Evolutionary conservation across 2,888 invertebrate species (phyloP), one percentile per base, ranked within the genome.

Genomic region (Sialis lutaria): DNA sequence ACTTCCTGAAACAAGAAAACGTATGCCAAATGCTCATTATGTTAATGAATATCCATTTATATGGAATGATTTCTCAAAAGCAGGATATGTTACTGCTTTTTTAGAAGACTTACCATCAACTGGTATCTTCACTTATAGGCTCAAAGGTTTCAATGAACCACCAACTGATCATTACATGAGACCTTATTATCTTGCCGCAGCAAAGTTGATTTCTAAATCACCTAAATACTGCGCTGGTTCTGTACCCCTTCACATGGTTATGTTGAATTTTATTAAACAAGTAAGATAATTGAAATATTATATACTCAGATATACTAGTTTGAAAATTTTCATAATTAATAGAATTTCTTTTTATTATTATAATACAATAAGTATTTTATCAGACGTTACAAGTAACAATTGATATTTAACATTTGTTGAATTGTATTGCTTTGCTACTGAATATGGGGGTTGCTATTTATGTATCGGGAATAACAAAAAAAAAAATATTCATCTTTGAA

Each of bases 131-230:
- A 88, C 88, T 2, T 90, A 89, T 63, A 74, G 95, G 6, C 73
- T 93, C 59, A 84, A 84, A 53, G 95, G 95, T 0, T 95, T 95
- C 62, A 65, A 67, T 49, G 65, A 72, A 3, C 79, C 79, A 54
- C 95, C 95, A 0, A 89, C 92, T 0, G 87, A 93, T 65, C 92
- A 93, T 63, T 93, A 91, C 60, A 77, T 91, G 66, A 67, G 92
- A 33, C 75, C 88, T 0, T 91, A 81, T 62, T 87, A 81, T 57
- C 57, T 85, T 9, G 81, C 83, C 22, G 75, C 80, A 8, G 64
- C 69, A 5, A 70, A 70, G 2, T 69, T 74, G 49, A 69, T 72
- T 48, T 65, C 62, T 43, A 67, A 70, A 33, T 75, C 73, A 55
- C 72, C 72, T 32, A 66, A 69, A 48, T 72, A 70, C 51, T 89